These are phyloP conservation scores for Hepsetus odoe DNA, from an alignment of 2,113 vertebrate species.

Conservation along the genomic window DNA sequence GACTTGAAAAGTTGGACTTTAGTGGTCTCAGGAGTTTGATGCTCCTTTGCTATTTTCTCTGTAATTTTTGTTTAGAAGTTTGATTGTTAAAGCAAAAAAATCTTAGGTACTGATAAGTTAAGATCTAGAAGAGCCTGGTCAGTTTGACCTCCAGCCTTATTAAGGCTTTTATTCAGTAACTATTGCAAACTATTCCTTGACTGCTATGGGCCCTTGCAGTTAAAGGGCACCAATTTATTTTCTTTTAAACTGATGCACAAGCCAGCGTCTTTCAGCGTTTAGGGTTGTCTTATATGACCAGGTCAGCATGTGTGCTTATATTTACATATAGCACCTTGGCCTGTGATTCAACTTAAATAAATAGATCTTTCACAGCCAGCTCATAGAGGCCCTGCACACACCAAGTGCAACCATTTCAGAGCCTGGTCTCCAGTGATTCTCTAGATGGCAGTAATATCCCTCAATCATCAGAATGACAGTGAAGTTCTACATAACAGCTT, in stretches of 20 bases:
- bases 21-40: neutral
- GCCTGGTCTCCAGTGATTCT: slow-evolving; percentile 73
- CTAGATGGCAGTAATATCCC: slow-evolving; percentile 84
- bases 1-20: slow-evolving; percentile 5
- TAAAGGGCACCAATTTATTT: neutral
- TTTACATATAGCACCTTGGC: slow-evolving; percentile 5
- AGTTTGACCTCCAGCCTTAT: neutral
- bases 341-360: neutral
- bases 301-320: slow-evolving; percentile 16
- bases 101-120: neutral
- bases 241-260: neutral
- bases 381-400: neutral
- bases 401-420: slow-evolving; percentile 51
- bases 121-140: neutral
- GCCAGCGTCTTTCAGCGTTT: neutral
- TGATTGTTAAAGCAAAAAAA: neutral
- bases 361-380: neutral
- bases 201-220: neutral
- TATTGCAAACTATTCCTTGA: too few species aligned
- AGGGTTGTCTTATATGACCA: neutral
- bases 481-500: slow-evolving; percentile 52
- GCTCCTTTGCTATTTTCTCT: neutral
- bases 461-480: slow-evolving; percentile 72
- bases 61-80: neutral
- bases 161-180: too few species aligned